Evolutionary conservation across 2,113 vertebrate genomes (phyloP).

Genomic region (Clarias magur): DNA sequence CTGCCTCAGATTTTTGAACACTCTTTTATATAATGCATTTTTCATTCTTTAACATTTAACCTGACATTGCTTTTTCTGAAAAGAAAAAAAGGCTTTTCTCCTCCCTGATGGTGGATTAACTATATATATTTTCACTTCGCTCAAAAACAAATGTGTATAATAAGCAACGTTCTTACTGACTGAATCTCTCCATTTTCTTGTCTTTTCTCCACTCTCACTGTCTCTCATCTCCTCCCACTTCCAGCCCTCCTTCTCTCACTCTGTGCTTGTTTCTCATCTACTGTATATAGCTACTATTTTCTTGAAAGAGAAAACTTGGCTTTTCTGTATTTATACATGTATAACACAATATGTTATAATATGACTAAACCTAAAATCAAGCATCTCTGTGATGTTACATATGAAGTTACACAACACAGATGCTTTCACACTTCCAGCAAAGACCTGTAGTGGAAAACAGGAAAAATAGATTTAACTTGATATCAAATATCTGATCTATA

Average conservation of each 20-base stretch:
- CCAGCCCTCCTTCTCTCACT: not conserved
- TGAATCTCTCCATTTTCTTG: not conserved
- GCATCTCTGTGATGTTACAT: not conserved
- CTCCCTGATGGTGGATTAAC: constrained; percentile 1
- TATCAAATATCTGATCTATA: not conserved
- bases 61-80: not conserved
- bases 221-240: constrained; percentile 23
- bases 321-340: not conserved
- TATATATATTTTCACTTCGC: not conserved
- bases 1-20: not conserved
- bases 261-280: not conserved
- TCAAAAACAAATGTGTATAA: constrained; percentile 8
- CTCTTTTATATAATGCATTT: not conserved
- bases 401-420: not conserved
- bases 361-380: not conserved
- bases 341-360: not conserved
- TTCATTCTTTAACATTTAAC: not conserved
- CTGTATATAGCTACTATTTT: not conserved
- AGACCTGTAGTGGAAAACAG: not conserved
- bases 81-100: not conserved
- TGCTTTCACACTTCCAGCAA: not conserved
- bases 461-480: not conserved
- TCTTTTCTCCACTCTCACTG: constrained; percentile 4
- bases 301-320: constrained; percentile 50
- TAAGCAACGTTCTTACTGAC: constrained; percentile 12